Evolutionary conservation across 1,140 invertebrate species (phyloP).

Genomic region (Helicoverpa zea): DNA sequence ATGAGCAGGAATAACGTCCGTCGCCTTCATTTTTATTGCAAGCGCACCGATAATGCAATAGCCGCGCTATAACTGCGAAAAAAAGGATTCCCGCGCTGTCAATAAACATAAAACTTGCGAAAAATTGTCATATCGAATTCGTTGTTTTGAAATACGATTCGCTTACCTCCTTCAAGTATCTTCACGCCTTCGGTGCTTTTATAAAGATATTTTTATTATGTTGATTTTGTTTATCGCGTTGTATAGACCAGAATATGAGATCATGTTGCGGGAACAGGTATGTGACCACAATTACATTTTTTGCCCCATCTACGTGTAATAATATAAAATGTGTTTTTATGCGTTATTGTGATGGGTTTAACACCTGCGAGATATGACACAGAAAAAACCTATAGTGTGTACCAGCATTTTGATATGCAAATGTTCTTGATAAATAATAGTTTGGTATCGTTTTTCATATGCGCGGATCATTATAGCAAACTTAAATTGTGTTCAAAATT

Average conservation of each 20-base stretch:
- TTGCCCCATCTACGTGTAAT: constrained; percentile 52
- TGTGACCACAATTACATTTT: constrained; percentile 62
- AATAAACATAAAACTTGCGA: constrained; percentile 66
- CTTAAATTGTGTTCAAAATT: neutral
- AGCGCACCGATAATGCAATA: constrained; percentile 36
- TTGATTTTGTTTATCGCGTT: constrained; percentile 64
- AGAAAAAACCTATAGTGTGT: neutral
- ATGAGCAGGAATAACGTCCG: neutral
- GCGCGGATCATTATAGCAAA: neutral
- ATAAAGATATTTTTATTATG: constrained; percentile 71
- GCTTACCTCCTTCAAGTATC: constrained; percentile 63
- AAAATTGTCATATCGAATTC: constrained; percentile 77
- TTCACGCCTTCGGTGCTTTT: constrained; percentile 61
- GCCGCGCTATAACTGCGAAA: constrained; percentile 13
- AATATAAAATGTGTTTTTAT: constrained; percentile 49
- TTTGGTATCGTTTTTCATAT: constrained; percentile 29
- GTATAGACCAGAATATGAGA: constrained; percentile 60
- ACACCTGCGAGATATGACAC: constrained; percentile 57
- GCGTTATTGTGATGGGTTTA: constrained; percentile 49
- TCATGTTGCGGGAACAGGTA: constrained; percentile 67
- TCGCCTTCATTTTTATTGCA: constrained; percentile 7
- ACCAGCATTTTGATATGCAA: constrained; percentile 59
- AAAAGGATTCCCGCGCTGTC: constrained; percentile 58
- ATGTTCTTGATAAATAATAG: constrained; percentile 43
- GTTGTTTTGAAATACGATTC: constrained; percentile 79